Conservation (phyloP, 2,888 invertebrate species). For the Eumerus sabulonum region DNA sequence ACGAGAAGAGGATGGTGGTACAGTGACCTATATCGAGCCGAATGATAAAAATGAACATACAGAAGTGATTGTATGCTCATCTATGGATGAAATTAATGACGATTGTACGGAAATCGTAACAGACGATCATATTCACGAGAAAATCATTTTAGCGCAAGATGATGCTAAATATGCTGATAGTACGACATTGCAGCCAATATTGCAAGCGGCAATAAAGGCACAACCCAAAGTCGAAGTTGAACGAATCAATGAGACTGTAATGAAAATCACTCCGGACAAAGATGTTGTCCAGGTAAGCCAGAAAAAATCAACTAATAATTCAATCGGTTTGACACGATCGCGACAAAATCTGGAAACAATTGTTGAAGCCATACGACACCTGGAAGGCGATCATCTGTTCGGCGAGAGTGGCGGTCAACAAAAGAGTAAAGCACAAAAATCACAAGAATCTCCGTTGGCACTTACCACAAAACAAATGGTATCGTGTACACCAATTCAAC, state of each 20-base stretch:
- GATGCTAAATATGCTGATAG: constrained; percentile 76
- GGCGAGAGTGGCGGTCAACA: constrained; percentile 82
- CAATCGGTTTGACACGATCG: constrained; percentile 82
- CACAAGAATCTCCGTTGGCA: constrained; percentile 77
- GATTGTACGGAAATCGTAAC: constrained; percentile 77
- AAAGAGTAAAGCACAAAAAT: constrained; percentile 74
- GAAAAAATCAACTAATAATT: constrained; percentile 52
- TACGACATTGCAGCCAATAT: constrained; percentile 82
- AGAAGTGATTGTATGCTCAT: constrained; percentile 83
- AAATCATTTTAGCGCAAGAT: constrained; percentile 78
- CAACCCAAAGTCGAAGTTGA: constrained; percentile 90
- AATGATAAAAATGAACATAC: constrained; percentile 81
- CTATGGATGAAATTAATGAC: constrained; percentile 77
- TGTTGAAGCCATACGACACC: constrained; percentile 97
- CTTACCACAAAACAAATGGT: constrained; percentile 72
- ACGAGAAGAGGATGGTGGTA: constrained; percentile 76
- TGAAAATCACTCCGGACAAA: constrained; percentile 77
- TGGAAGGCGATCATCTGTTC: constrained; percentile 97
- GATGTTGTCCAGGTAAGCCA: constrained; percentile 62
- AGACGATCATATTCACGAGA: constrained; percentile 78
- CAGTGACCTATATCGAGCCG: constrained; percentile 76
- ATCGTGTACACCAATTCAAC: constrained; percentile 40
- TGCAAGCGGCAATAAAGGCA: constrained; percentile 92
- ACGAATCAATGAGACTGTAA: constrained; percentile 82
- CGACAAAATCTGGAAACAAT: constrained; percentile 98